Evolutionary conservation across 1,140 invertebrate genomes (phyloP).

Genomic region (Homarus americanus): DNA sequence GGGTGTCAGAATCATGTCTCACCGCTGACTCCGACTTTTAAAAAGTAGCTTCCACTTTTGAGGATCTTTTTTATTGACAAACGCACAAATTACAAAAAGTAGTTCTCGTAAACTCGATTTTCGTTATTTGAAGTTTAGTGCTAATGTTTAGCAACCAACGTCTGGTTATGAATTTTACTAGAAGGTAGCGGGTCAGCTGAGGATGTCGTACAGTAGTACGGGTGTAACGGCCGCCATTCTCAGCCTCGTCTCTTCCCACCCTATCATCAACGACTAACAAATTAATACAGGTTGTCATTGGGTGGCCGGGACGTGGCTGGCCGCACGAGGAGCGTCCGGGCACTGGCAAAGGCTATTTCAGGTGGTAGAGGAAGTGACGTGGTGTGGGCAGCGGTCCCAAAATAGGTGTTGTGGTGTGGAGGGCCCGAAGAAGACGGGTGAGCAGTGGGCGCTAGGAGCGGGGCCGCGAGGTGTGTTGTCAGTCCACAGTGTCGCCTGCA

Average conservation of each 20-base stretch:
- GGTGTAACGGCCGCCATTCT: background rate
- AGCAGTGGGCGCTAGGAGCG: slow-evolving; percentile 64
- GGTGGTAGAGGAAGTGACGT: slow-evolving; percentile 59
- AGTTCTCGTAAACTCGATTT: no score
- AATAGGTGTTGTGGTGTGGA: slow-evolving; percentile 45
- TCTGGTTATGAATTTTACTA: slow-evolving; percentile 7
- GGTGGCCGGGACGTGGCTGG: slow-evolving; percentile 6
- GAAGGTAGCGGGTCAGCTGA: background rate
- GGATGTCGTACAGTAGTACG: background rate
- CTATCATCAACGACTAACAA: background rate
- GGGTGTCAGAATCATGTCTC: no score
- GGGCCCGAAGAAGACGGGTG: slow-evolving; percentile 14
- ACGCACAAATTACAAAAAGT: no score
- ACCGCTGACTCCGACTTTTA: no score
- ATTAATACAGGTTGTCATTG: slow-evolving; percentile 36
- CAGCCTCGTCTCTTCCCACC: background rate
- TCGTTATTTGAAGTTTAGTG: background rate
- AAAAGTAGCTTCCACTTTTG: no score
- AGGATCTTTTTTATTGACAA: no score
- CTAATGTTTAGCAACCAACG: background rate
- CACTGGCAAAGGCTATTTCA: slow-evolving; percentile 51
- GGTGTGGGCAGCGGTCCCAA: slow-evolving; percentile 41
- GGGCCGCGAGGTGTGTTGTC: slow-evolving; percentile 66
- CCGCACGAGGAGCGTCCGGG: background rate
- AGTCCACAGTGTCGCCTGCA: slow-evolving; percentile 47